Percentiles rank a stretch among this genome's conserved stretches.
Conservation (phyloP, 2,888 invertebrate genomes). For the Chrysina gloriosa region DNA sequence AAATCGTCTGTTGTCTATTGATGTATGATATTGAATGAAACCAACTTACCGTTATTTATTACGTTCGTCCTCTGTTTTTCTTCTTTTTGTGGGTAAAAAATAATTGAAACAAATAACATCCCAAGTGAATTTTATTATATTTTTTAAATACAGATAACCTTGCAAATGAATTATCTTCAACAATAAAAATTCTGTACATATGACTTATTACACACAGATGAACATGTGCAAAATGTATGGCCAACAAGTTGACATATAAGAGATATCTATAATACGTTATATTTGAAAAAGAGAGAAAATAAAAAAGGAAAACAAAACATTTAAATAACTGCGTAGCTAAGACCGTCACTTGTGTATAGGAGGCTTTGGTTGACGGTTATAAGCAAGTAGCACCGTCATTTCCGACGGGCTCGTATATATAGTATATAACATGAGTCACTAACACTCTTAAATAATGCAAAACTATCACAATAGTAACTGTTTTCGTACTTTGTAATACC, state of each 20-base stretch:
- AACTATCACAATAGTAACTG: constrained; percentile 41
- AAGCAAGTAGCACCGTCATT: constrained; percentile 22
- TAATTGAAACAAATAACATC: constrained; percentile 33
- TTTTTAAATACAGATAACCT: constrained; percentile 37
- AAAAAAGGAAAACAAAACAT: neutral
- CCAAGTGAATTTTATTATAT: constrained; percentile 38
- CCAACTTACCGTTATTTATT: too few relatives aligned
- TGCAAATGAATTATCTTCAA: constrained; percentile 32
- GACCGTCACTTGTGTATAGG: constrained; percentile 32
- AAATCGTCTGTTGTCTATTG: too few relatives aligned
- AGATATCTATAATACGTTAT: constrained; percentile 26
- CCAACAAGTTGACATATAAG: constrained; percentile 35
- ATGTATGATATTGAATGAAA: too few relatives aligned
- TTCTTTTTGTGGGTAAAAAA: too few relatives aligned
- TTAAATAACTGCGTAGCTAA: constrained; percentile 21
- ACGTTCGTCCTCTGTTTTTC: neutral
- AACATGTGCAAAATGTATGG: constrained; percentile 39
- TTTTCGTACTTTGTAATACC: constrained; percentile 24
- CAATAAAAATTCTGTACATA: constrained; percentile 38
- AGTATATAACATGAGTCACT: constrained; percentile 39
- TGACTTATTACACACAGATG: constrained; percentile 32
- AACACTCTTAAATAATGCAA: constrained; percentile 37
- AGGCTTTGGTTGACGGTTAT: constrained; percentile 28
- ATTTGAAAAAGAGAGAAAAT: neutral
- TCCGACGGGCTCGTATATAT: constrained; percentile 19